Evolutionary conservation across 2,888 invertebrate genomes (phyloP).

Genomic region (Ecliptopera silaceata): DNA sequence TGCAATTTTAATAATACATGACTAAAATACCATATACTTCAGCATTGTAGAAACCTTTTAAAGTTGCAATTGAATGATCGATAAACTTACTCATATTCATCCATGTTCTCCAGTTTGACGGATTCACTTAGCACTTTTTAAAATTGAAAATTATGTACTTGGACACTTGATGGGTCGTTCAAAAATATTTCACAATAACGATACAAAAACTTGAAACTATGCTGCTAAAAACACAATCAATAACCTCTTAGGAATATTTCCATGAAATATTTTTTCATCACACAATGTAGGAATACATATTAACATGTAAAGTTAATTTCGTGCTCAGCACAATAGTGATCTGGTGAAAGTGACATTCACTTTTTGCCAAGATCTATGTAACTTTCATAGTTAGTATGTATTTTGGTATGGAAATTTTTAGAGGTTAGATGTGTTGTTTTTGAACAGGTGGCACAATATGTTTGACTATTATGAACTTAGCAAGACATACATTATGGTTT

Average conservation of each 20-base stretch:
- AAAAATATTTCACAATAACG: background rate
- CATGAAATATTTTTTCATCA: constrained; percentile 3
- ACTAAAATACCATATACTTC: too few relatives aligned
- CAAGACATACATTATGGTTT: background rate
- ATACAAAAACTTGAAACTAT: background rate
- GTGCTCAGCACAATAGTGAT: constrained; percentile 48
- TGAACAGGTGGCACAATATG: constrained; percentile 37
- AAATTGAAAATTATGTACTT: background rate
- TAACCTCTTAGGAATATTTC: background rate
- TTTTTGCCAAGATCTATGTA: constrained; percentile 40
- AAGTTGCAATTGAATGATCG: background rate
- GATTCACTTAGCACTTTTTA: constrained; percentile 22
- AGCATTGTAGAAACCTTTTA: background rate
- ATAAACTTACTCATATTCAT: constrained; percentile 28
- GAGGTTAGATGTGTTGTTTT: constrained; percentile 26
- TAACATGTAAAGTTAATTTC: constrained; percentile 27
- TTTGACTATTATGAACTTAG: constrained; percentile 18
- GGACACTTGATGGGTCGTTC: background rate
- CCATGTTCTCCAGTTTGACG: constrained; percentile 21
- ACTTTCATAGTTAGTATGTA: constrained; percentile 13
- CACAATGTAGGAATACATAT: constrained; percentile 21
- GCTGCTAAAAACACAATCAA: background rate
- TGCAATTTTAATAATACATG: too few relatives aligned
- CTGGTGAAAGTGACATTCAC: constrained; percentile 77
- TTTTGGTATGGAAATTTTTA: constrained; percentile 17